Base-by-base conservation (phyloP, 2,888 invertebrate genomes). In the Punctoribates punctum region DNA sequence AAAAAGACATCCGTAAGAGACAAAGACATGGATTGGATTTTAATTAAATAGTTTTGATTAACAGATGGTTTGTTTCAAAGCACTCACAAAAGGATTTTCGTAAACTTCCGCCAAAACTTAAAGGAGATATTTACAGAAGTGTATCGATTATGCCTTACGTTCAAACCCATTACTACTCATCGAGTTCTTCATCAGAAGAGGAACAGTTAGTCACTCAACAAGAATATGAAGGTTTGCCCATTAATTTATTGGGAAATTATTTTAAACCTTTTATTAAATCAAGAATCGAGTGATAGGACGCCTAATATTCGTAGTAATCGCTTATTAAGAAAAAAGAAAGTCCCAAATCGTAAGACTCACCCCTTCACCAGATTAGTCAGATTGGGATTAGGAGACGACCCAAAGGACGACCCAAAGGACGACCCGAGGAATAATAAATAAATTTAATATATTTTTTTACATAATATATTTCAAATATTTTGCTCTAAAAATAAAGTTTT, bases 271-370 rank as follows among this genome's bases (percentile, higher is more conserved):
- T 11, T 48, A 48, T 11, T 48, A 3, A 11, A 17, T 17, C 17
- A 23, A 57, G 57, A 20, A 13, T 57, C 57, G 57, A 57, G 8
- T 13, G 57, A 57, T 23, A 57, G 57, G 25, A 57, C 57, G 13
- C 57, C 57, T 23, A 57, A 57, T 25, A 57, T 57, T 25, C 23
- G 57, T 25, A 57, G 57, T 11, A 57, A 57, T 57, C 57, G 57
- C 9, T 25, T 57, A 25, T 17, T 4, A 23, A 25, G 4, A 0
- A 25, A 11, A 23, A 23, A 13, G 17, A 20, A 51, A 5, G 13
- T n/a, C 8, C 20, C 1, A 23, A 11, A 13, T 57, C 0, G 11
- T 1, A 57, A 9, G 25, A 11, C 25, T 8, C 6, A 23, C 1
- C 57, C 57, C 9, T 25, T 57, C 0, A 57, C 25, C 23, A 20